phyloP scores from a whole-genome alignment of 2,888 invertebrate genomes.

The Pomacea canaliculata region DNA sequence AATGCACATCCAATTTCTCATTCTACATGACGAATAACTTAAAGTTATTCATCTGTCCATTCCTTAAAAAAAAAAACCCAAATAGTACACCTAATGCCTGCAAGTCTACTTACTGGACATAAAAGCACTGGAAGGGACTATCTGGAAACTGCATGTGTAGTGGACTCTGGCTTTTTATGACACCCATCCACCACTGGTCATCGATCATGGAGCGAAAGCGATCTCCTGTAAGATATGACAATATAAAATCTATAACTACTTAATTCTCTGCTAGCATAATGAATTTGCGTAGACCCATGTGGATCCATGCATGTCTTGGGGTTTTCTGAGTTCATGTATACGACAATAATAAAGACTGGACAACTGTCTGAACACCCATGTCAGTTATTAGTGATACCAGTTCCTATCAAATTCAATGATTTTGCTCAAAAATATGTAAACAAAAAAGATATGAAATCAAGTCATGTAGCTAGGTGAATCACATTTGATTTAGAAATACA shows the following conservation, averaged over 20 bases:
- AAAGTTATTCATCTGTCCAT: too few relatives aligned
- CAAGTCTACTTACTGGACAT: constrained; percentile 59
- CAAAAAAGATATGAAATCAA: too few relatives aligned
- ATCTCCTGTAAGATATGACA: constrained; percentile 67
- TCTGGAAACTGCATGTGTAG: constrained; percentile 77
- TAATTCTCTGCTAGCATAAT: not conserved
- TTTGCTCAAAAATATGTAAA: too few relatives aligned
- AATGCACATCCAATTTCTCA: too few relatives aligned
- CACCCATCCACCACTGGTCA: constrained; percentile 96
- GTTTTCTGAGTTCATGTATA: not conserved
- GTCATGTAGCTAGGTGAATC: too few relatives aligned
- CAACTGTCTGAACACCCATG: too few relatives aligned
- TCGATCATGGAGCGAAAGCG: constrained; percentile 93
- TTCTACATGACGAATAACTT: too few relatives aligned
- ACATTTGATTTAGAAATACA: too few relatives aligned
- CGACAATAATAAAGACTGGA: not conserved
- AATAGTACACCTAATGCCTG: not conserved
- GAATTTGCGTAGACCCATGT: not conserved
- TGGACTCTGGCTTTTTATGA: constrained; percentile 79
- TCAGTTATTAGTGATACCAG: too few relatives aligned
- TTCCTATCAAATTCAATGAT: too few relatives aligned
- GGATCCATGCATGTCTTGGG: not conserved
- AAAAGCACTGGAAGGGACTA: constrained; percentile 81
- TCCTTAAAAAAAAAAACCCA: too few relatives aligned
- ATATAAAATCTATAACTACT: not conserved